Evolutionary conservation across 2,113 vertebrate genomes (phyloP).

Genomic region (Corynorhinus townsendii): DNA sequence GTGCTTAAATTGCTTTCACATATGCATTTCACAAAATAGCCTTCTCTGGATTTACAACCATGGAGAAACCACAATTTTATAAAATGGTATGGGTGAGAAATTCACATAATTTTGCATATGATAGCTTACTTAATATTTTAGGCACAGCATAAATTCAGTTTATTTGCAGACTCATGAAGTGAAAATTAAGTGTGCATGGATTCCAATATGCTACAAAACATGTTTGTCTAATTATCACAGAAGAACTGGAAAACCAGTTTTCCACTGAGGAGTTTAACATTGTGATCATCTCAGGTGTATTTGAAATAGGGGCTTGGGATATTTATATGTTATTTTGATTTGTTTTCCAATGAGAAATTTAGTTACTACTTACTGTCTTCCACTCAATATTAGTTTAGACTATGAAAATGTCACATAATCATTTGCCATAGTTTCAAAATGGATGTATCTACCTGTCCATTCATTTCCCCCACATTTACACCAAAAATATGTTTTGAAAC

Average conservation of each 20-base stretch:
- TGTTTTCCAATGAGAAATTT: neutral
- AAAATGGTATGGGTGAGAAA: neutral
- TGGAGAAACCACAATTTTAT: neutral
- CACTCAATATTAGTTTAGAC: neutral
- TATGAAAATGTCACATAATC: neutral
- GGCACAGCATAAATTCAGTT: conserved; percentile 67
- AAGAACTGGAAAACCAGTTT: neutral
- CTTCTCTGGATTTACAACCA: neutral
- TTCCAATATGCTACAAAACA: neutral
- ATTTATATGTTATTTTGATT: neutral
- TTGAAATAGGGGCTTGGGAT: neutral
- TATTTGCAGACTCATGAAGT: conserved; percentile 59
- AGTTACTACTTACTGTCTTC: neutral
- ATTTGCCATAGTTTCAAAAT: neutral
- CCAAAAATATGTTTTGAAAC: neutral
- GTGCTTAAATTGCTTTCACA: neutral
- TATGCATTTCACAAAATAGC: neutral
- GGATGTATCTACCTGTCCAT: neutral
- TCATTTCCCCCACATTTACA: neutral
- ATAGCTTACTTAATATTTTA: conserved; percentile 74
- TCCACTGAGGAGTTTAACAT: neutral
- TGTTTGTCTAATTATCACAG: neutral
- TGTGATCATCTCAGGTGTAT: neutral
- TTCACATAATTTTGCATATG: conserved; percentile 67
- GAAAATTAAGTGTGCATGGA: conserved; percentile 39